Evolutionary conservation across 1,140 invertebrate genomes (phyloP).

Genomic region (Sminthurides bifidus): DNA sequence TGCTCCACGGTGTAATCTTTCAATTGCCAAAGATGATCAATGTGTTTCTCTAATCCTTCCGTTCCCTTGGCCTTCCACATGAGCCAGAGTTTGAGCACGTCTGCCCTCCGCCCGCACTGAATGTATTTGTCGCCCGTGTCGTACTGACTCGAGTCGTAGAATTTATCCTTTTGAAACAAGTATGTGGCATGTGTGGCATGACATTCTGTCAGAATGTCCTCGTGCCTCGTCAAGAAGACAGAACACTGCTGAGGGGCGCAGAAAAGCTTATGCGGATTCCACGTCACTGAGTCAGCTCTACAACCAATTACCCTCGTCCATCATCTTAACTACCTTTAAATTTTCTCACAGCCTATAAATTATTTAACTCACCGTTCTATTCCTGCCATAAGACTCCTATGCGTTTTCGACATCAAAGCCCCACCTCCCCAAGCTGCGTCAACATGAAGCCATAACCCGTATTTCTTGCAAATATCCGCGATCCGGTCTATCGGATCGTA

Average conservation of each 20-base stretch:
- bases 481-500: slow-evolving; percentile 77
- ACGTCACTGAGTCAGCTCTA: slow-evolving; percentile 81
- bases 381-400: slow-evolving; percentile 63
- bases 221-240: slow-evolving; percentile 54
- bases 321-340: neutral
- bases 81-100: slow-evolving; percentile 92
- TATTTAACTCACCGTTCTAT: slow-evolving; percentile 40
- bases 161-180: slow-evolving; percentile 91
- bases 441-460: slow-evolving; percentile 80
- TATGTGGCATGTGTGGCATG: slow-evolving; percentile 54
- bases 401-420: slow-evolving; percentile 67
- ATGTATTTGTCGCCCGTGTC: slow-evolving; percentile 92
- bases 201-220: slow-evolving; percentile 34
- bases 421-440: slow-evolving; percentile 93
- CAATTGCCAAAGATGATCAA: slow-evolving; percentile 64
- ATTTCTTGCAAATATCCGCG: slow-evolving; percentile 64
- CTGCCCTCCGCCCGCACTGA: slow-evolving; percentile 81
- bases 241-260: slow-evolving; percentile 83
- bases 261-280: slow-evolving; percentile 87
- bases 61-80: slow-evolving; percentile 96
- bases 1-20: slow-evolving; percentile 55
- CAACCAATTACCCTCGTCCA: neutral
- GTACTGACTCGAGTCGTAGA: slow-evolving; percentile 71
- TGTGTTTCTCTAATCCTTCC: slow-evolving; percentile 60
- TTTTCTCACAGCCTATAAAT: neutral